phyloP scores from a whole-genome alignment of 2,797 vertebrate genomes.

The Silurus lanzhouensis region DNA sequence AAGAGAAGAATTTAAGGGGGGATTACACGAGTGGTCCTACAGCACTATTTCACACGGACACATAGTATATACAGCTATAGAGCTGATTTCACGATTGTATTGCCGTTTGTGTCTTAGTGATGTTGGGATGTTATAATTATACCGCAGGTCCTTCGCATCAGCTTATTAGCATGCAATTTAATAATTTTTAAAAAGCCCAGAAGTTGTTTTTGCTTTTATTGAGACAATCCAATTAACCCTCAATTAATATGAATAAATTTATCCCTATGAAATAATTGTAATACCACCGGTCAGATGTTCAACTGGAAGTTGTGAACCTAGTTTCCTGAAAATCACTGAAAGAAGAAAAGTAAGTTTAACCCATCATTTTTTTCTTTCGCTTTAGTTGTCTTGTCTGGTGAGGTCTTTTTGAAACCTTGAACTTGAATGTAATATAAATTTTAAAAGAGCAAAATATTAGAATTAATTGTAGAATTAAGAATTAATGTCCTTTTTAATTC shows the following conservation, averaged over 20 bases:
- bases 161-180: neutral
- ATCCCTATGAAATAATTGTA: neutral
- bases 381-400: neutral
- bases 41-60: no score
- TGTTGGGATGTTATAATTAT: neutral
- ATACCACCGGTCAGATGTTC: neutral
- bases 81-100: neutral
- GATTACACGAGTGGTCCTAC: conserved; percentile 46
- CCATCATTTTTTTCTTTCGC: no score
- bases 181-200: no score
- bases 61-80: neutral
- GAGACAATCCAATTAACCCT: neutral
- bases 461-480: no score
- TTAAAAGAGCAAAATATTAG: neutral
- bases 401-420: neutral
- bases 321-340: neutral
- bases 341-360: neutral
- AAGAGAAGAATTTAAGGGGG: conserved; percentile 23
- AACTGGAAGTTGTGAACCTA: neutral
- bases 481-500: no score
- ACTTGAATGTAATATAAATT: neutral
- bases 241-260: neutral
- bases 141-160: neutral
- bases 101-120: no score
- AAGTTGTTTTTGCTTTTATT: neutral